Evolutionary conservation across 2,113 vertebrate genomes (phyloP).

Genomic region (Bubo scandiacus): DNA sequence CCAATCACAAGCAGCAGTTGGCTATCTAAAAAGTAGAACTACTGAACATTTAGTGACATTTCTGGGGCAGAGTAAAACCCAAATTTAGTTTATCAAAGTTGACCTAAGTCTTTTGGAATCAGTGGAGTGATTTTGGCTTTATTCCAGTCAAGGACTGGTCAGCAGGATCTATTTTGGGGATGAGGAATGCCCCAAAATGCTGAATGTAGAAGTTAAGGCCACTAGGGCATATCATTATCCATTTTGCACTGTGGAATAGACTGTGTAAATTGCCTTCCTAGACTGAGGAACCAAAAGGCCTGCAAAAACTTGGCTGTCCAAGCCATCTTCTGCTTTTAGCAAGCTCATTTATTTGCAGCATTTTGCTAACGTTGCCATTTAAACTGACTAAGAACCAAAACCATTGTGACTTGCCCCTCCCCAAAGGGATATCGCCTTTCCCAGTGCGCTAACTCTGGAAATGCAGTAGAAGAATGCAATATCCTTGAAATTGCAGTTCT

Average conservation of each 20-base stretch:
- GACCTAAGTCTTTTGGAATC: not conserved
- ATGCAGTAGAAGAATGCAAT: constrained; percentile 15
- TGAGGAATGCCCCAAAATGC: constrained; percentile 4
- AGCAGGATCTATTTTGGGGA: not conserved
- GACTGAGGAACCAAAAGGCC: not conserved
- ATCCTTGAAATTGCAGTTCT: constrained; percentile 18
- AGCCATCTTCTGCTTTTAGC: constrained; percentile 15
- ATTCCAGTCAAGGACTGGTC: not conserved
- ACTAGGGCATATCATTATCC: not conserved
- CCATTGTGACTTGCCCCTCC: not conserved
- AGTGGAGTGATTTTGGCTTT: not conserved
- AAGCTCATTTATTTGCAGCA: constrained; percentile 8
- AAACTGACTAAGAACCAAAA: not conserved
- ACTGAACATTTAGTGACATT: not conserved
- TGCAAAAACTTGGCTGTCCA: not conserved
- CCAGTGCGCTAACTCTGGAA: not conserved
- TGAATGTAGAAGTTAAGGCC: not conserved
- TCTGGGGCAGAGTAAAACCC: not conserved
- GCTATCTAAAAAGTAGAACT: not conserved
- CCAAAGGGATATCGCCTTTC: constrained; percentile 37
- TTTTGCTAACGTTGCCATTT: constrained; percentile 32
- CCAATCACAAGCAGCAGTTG: not conserved
- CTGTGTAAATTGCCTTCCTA: not conserved
- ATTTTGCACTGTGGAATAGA: not conserved
- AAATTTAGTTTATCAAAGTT: not conserved